Percentiles rank a stretch among this genome's conserved stretches.
Conservation (phyloP, 1,140 invertebrate genomes). For the Ctenoplectra terminalis region DNA sequence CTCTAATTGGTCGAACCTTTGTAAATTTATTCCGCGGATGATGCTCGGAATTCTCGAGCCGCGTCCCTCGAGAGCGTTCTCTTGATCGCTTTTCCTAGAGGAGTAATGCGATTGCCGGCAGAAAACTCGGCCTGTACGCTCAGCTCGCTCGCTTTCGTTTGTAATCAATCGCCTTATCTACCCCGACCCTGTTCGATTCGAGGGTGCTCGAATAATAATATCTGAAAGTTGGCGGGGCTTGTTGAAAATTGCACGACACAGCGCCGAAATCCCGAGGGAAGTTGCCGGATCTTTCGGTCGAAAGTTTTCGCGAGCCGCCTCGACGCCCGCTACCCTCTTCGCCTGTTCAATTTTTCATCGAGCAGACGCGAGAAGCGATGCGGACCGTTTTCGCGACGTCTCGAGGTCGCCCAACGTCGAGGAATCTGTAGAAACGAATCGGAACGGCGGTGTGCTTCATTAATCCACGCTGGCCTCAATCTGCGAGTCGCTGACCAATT, state of each 20-base stretch:
- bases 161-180: conserved; percentile 53
- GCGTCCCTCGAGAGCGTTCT: conserved; percentile 10
- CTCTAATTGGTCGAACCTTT: conserved; percentile 36
- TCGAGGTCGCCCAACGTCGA: conserved; percentile 34
- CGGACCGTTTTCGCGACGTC: not conserved
- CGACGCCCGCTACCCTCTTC: not conserved
- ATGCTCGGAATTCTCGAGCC: conserved; percentile 19
- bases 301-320: not conserved
- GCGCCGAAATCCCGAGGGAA: conserved; percentile 17
- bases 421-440: conserved; percentile 57
- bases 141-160: conserved; percentile 45
- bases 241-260: conserved; percentile 55
- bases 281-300: conserved; percentile 3
- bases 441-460: conserved; percentile 48
- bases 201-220: conserved; percentile 50
- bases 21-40: conserved; percentile 41
- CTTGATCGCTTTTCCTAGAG: not conserved
- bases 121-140: not conserved
- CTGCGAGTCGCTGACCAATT: conserved; percentile 52
- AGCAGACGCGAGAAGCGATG: not conserved
- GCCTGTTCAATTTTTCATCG: conserved; percentile 34
- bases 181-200: conserved; percentile 26
- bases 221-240: conserved; percentile 29
- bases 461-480: conserved; percentile 66
- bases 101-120: conserved; percentile 19